phyloP scores from a whole-genome alignment of 2,797 vertebrate species.

The Neostethus bicornis region DNA sequence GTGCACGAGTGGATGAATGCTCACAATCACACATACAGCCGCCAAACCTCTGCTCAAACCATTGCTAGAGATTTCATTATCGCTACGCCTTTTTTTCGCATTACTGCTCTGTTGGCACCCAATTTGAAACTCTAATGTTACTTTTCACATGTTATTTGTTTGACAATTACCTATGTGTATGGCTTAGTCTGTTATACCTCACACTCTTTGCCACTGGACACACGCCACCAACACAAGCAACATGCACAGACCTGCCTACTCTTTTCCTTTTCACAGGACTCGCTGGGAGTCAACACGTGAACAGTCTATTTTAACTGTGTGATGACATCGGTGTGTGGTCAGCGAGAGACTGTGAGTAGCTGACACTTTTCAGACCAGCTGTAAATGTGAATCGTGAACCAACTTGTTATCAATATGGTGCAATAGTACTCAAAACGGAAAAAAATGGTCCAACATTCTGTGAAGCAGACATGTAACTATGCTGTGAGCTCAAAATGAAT shows the following conservation, averaged over 20 bases:
- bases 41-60: slow-evolving; percentile 33
- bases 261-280: slow-evolving; percentile 18
- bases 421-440: slow-evolving; percentile 9
- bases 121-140: slow-evolving; percentile 59
- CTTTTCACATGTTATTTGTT: slow-evolving; percentile 46
- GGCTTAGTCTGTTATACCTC: slow-evolving; percentile 11
- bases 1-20: slow-evolving; percentile 50
- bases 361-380: slow-evolving; percentile 18
- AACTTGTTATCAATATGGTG: slow-evolving; percentile 12
- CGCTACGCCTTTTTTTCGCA: slow-evolving; percentile 51
- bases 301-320: slow-evolving; percentile 32
- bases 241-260: slow-evolving; percentile 5
- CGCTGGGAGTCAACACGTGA: slow-evolving; percentile 12
- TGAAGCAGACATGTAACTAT: neutral
- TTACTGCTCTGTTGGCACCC: slow-evolving; percentile 31
- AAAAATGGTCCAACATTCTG: neutral
- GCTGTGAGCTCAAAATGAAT: no score
- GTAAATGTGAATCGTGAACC: slow-evolving; percentile 27
- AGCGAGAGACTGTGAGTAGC: slow-evolving; percentile 4
- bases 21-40: slow-evolving; percentile 25
- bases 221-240: slow-evolving; percentile 1
- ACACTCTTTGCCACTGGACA: neutral
- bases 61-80: slow-evolving; percentile 63
- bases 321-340: neutral
- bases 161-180: slow-evolving; percentile 20